Base-by-base conservation (phyloP, 2,113 vertebrate species). In the Xiphorhynchus elegans region DNA sequence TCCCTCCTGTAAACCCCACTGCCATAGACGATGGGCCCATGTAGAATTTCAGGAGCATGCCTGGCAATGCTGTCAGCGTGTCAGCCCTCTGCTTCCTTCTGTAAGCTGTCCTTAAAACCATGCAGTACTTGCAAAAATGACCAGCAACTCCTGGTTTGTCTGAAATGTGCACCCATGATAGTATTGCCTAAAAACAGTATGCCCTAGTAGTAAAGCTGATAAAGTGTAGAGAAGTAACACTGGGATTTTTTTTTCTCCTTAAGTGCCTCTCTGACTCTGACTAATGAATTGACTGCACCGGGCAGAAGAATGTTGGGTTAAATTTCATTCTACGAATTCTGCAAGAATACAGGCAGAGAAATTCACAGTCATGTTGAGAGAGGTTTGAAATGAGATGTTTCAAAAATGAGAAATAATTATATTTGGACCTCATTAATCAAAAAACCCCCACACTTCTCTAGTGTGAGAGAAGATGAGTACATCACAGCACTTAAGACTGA, bases 141-240 rank as follows among this genome's bases (percentile, higher is more conserved):
- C 24, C 1, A 1, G 17, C 39, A 26, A 1, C n/a, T 24, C 7
- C n/a, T 63, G 26, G 16, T n/a, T 74, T 53, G 16, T 42, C 80
- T 62, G 52, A 64, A 59, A 12, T n/a, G 47, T 80, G 24, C 31
- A 23, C 2, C 2, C 3, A 8, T 0, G 0, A 14, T 21, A 40
- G 26, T 83, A 13, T 47, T 4, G 2, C 7, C 25, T 93, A 35
- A 89, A 86, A 63, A 44, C 37, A 49, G 44, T 44, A 69, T 63
- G 21, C 14, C 28, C 9, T 78, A 31, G 13, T 28, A 73, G 44
- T 44, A 84, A 59, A 70, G 31, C 37, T 74, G n/a, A 47, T 58
- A 62, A 87, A 87, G 55, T 25, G 4, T 49, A 28, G 39, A 62
- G 17, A 6, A 64, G 11, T 50, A 74, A 60, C 16, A 7, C 21